Evolutionary conservation across 2,113 vertebrate species (phyloP).

Genomic region (Oceanites oceanicus): DNA sequence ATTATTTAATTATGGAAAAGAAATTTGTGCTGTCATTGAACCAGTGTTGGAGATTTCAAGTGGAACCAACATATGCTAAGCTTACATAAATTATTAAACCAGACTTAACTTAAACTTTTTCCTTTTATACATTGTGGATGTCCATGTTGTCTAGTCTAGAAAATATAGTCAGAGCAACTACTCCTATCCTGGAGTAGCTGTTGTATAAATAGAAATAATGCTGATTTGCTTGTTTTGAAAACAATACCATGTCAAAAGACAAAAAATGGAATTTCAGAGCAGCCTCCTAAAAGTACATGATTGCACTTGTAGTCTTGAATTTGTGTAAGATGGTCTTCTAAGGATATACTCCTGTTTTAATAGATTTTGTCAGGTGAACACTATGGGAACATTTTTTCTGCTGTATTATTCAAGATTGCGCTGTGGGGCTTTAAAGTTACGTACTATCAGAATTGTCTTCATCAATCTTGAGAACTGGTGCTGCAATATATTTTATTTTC

Average conservation of each 20-base stretch:
- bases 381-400: neutral
- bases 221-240: neutral
- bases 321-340: neutral
- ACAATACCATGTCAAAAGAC: neutral
- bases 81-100: neutral
- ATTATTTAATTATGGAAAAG: slow-evolving; percentile 37
- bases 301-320: neutral
- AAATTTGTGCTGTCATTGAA: slow-evolving; percentile 25
- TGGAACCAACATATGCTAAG: slow-evolving; percentile 4
- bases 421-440: neutral
- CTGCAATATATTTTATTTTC: neutral
- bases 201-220: neutral
- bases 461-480: neutral
- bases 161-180: neutral
- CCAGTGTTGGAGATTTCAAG: neutral
- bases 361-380: neutral
- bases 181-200: neutral
- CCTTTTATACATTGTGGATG: neutral
- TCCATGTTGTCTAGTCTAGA: neutral
- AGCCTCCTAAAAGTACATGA: neutral
- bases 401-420: neutral
- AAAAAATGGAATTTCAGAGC: neutral
- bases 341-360: neutral
- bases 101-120: neutral
- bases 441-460: neutral